Percentiles rank a stretch among this genome's conserved stretches.
phyloP scores from a whole-genome alignment of 1,140 invertebrate species.

The Ceratosolen solmsi region DNA sequence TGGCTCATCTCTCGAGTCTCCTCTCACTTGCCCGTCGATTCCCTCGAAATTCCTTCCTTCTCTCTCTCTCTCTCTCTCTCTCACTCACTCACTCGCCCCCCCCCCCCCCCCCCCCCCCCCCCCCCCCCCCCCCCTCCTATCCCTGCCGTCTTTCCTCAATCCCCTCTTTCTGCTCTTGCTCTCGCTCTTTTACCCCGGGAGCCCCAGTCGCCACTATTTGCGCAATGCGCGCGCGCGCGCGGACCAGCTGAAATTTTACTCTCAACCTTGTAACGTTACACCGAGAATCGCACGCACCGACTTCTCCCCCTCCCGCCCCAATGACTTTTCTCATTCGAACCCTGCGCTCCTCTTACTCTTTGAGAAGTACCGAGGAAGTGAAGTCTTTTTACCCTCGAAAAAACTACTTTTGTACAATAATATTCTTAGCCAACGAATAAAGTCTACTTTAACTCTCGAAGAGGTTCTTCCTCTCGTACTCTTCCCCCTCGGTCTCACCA shows the following conservation, averaged over 20 bases:
- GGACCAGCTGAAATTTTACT: conserved; percentile 41
- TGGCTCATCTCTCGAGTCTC: conserved; percentile 59
- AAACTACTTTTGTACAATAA: not conserved
- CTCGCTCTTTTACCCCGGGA: not conserved
- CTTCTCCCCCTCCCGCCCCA: conserved; percentile 5
- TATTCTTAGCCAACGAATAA: not conserved
- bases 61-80: conserved; percentile 20
- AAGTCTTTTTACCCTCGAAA: not conserved
- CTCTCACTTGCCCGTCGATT: conserved; percentile 57
- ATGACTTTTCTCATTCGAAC: not conserved
- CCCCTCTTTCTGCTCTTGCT: not conserved
- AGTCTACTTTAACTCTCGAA: not conserved
- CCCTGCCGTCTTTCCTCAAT: not conserved
- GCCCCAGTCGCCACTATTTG: conserved; percentile 18
- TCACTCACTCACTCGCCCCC: not conserved
- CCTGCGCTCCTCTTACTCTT: not conserved
- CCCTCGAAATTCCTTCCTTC: conserved; percentile 17
- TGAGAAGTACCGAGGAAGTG: not conserved
- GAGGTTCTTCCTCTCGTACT: not conserved
- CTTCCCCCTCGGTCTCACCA: not conserved
- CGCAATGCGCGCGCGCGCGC: conserved; percentile 21
- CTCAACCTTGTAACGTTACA: conserved; percentile 36
- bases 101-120: too few species aligned
- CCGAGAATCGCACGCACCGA: conserved; percentile 23
- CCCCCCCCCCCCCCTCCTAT: too few species aligned